A percentile compares a stretch with the other conserved stretches of the same genome.
phyloP scores from a whole-genome alignment of 2,797 vertebrate species.

The Anguilla marmorata region DNA sequence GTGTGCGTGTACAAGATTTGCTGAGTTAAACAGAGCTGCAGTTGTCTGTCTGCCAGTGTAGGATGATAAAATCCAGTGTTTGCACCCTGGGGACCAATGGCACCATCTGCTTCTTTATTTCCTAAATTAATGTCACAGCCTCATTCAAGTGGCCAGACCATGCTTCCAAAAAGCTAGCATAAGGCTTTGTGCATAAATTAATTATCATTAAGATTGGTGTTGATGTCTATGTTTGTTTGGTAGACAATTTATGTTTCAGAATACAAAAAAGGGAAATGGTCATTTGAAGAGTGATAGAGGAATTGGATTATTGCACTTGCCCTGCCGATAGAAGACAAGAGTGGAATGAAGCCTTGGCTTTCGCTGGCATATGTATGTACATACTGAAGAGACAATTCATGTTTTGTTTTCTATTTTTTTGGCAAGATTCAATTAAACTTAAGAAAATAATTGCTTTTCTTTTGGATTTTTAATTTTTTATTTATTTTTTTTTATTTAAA shows the following conservation, averaged over 20 bases:
- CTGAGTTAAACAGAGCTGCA: conserved; percentile 16
- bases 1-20: not conserved
- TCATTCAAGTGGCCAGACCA: conserved; percentile 23
- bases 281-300: not conserved
- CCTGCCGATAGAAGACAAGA: not conserved
- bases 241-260: not conserved
- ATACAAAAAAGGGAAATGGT: not conserved
- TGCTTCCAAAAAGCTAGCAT: conserved; percentile 11
- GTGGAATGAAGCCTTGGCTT: not conserved
- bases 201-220: conserved; percentile 6
- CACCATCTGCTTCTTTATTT: conserved; percentile 30
- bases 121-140: conserved; percentile 25
- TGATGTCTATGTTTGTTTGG: not conserved
- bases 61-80: conserved; percentile 23
- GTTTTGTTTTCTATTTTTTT: no score
- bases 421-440: not conserved
- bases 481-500: no score
- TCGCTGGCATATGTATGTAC: not conserved
- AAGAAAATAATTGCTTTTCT: not conserved
- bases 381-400: not conserved
- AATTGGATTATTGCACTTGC: not conserved
- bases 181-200: conserved; percentile 22
- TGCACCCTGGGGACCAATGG: conserved; percentile 29
- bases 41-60: conserved; percentile 23
- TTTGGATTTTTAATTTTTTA: no score